Base-by-base conservation (phyloP, 2,888 invertebrate species). In the Steromphala cineraria region DNA sequence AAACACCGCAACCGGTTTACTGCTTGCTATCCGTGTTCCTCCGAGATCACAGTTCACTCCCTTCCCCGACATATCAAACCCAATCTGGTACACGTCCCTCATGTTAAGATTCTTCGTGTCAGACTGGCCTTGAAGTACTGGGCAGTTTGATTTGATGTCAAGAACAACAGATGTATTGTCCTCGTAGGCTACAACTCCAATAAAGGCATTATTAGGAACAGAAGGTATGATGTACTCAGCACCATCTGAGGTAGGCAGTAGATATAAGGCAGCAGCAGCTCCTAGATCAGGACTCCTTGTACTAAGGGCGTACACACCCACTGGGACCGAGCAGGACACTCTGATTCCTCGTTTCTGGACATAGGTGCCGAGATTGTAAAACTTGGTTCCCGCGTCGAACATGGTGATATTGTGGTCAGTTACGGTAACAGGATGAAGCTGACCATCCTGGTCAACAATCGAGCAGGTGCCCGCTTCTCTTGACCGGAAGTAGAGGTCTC, bases 71-170 rank as follows among this genome's bases (percentile, higher is more conserved):
- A 28, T 15, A 62, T 28, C 28, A 62, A n/a, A 62, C 62, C 28
- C 62, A 24, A 62, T 17, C 17, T 62, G 62, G 28, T 62, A 62
- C 2, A 62, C 24, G 8, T 62, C 62, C 28, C 62, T 13, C 28
- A 28, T n/a, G n/a, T 7, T 17, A 3, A 62, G 62, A 13, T 7
- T 28, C 28, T 62, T 62, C 13, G 62, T 21, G 28, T 10, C 62
- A 28, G 28, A 13, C 15, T 62, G 24, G 3, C 24, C 8, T 15
- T 5, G 1, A 5, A 62, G 28, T 15, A 0, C 13, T 2, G 62
- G 62, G n/a, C 62, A 62, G 62, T 62, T 62, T 28, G 62, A 62
- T 62, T 21, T 62, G 28, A 62, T 62, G 62, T 62, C 62, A 62
- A 24, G 13, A 17, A 3, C 28, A 17, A 62, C 62, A 13, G 62